Conservation (phyloP, 1,140 invertebrate genomes). For the Scaptomyza hsui region DNA sequence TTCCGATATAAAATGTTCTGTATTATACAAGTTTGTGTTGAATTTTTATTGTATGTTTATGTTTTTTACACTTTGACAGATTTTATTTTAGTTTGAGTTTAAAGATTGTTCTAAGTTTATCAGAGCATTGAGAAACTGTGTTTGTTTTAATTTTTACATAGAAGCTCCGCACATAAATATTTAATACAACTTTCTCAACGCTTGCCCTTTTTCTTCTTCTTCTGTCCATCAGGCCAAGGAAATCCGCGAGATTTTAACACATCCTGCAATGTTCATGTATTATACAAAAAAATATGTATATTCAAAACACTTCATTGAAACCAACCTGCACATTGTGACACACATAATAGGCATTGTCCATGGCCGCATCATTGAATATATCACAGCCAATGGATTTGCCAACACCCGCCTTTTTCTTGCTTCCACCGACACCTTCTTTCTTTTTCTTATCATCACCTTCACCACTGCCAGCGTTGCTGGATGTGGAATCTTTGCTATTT, state of each 20-base stretch:
- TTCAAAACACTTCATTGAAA: too few species aligned
- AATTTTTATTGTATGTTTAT: slow-evolving; percentile 15
- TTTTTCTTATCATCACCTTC: slow-evolving; percentile 84
- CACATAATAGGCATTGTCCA: slow-evolving; percentile 94
- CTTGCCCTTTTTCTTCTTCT: slow-evolving; percentile 90
- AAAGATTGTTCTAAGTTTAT: slow-evolving; percentile 44
- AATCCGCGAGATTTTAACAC: slow-evolving; percentile 89
- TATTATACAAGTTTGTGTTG: too few species aligned
- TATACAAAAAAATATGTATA: too few species aligned
- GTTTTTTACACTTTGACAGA: slow-evolving; percentile 49
- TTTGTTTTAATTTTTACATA: slow-evolving; percentile 26
- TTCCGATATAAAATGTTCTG: too few species aligned
- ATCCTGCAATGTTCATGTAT: slow-evolving; percentile 45
- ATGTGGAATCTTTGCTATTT: slow-evolving; percentile 85
- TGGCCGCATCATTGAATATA: slow-evolving; percentile 93
- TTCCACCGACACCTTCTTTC: slow-evolving; percentile 70
- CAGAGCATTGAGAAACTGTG: slow-evolving; percentile 23
- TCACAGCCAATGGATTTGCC: slow-evolving; percentile 89
- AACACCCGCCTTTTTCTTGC: slow-evolving; percentile 87
- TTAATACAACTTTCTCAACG: slow-evolving; percentile 36
- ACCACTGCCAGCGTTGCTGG: slow-evolving; percentile 80
- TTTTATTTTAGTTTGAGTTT: slow-evolving; percentile 42
- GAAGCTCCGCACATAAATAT: too few species aligned
- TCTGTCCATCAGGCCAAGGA: slow-evolving; percentile 91
- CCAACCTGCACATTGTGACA: slow-evolving; percentile 94